Evolutionary conservation across 2,113 vertebrate species (phyloP).

Genomic region (Aphyosemion australe): DNA sequence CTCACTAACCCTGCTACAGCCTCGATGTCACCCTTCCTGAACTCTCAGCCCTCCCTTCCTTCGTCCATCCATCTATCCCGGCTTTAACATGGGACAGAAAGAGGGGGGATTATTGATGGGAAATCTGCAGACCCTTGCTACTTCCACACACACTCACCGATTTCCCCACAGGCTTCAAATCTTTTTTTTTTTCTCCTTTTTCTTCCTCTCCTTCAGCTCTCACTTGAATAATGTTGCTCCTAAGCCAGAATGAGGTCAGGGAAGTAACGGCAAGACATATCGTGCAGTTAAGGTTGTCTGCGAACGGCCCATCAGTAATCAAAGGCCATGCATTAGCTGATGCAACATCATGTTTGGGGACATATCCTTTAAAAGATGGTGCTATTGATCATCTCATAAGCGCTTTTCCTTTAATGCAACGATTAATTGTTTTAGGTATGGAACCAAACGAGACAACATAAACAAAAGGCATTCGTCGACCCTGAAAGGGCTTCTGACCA

Average conservation of each 20-base stretch:
- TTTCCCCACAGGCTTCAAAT: slow-evolving; percentile 53
- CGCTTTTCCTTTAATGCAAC: slow-evolving; percentile 26
- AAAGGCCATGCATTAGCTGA: slow-evolving; percentile 57
- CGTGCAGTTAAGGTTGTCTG: slow-evolving; percentile 69
- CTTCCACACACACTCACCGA: slow-evolving; percentile 37
- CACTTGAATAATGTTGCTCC: slow-evolving; percentile 76
- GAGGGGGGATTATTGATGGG: slow-evolving; percentile 77
- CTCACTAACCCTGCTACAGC: slow-evolving; percentile 40
- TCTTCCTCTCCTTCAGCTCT: slow-evolving; percentile 53
- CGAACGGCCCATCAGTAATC: slow-evolving; percentile 74
- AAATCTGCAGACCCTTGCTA: slow-evolving; percentile 63
- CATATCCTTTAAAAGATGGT: slow-evolving; percentile 21
- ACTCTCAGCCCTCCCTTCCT: slow-evolving; percentile 41
- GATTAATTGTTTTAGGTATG: slow-evolving; percentile 15
- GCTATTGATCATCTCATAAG: slow-evolving; percentile 37
- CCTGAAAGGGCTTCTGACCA: neutral
- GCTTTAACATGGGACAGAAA: slow-evolving; percentile 10
- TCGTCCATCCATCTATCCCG: slow-evolving; percentile 30
- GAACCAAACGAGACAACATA: slow-evolving; percentile 13
- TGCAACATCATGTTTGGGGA: slow-evolving; percentile 41
- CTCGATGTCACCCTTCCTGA: slow-evolving; percentile 37
- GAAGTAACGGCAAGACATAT: slow-evolving; percentile 70
- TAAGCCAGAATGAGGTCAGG: slow-evolving; percentile 79
- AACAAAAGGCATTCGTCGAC: slow-evolving; percentile 12
- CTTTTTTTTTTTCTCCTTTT: slow-evolving; percentile 35